These are phyloP conservation scores for Okapia johnstoni DNA, from an alignment of 2,113 vertebrate genomes.

Conservation along the genomic window DNA sequence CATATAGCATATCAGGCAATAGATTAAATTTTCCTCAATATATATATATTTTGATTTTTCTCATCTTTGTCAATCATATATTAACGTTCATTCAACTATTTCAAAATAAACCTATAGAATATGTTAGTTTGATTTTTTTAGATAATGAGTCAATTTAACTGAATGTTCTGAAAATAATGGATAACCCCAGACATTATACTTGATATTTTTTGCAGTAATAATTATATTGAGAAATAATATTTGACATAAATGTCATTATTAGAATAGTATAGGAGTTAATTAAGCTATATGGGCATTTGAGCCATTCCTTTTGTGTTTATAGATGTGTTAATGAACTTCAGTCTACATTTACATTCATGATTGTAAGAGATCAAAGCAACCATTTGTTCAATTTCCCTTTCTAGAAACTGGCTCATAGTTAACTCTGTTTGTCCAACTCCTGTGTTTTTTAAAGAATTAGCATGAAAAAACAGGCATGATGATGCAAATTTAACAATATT, in stretches of 20 bases:
- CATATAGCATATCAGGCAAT: background rate
- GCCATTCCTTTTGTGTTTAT: background rate
- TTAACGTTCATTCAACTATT: background rate
- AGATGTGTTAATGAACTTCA: background rate
- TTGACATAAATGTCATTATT: conserved; percentile 23
- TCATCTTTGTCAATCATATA: background rate
- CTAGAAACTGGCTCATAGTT: background rate
- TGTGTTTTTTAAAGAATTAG: conserved; percentile 8
- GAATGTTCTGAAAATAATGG: conserved; percentile 40
- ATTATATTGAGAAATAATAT: background rate
- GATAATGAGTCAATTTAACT: conserved; percentile 8
- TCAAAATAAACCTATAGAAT: background rate
- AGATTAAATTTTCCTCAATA: background rate
- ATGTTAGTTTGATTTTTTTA: background rate
- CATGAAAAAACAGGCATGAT: background rate
- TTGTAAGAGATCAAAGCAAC: background rate
- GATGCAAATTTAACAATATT: conserved; percentile 29
- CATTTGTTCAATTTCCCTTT: background rate
- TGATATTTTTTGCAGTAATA: background rate
- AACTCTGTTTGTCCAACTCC: background rate
- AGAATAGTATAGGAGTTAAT: background rate
- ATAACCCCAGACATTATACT: background rate
- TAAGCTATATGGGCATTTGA: background rate
- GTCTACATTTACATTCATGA: conserved; percentile 1
- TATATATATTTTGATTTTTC: background rate